These are phyloP conservation scores for Tenualosa thibaudeaui DNA, from an alignment of 2,797 vertebrate species.

Conservation along the genomic window DNA sequence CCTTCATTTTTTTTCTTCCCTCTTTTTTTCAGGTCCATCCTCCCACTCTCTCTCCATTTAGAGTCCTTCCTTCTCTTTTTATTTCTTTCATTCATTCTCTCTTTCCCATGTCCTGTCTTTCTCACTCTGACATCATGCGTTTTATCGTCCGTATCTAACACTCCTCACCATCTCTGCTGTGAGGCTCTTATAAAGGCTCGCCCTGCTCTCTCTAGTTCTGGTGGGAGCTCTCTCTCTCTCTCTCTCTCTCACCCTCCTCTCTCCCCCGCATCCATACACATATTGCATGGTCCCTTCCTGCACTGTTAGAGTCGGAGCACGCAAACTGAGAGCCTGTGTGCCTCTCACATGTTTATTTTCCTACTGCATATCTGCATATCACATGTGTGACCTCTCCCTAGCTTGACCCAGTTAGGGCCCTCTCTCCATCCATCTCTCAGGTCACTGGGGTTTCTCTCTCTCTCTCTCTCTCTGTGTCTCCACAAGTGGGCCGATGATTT, in stretches of 20 bases:
- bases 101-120: constrained; percentile 12
- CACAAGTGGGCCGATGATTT: constrained; percentile 2
- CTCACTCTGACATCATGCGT: background rate
- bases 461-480: background rate
- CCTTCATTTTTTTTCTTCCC: constrained; percentile 17
- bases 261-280: background rate
- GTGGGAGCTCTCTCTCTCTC: background rate
- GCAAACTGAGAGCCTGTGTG: background rate
- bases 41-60: constrained; percentile 3
- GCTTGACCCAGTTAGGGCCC: background rate
- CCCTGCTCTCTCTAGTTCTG: background rate
- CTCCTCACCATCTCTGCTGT: background rate
- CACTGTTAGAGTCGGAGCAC: background rate
- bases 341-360: constrained; percentile 1
- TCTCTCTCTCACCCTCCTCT: constrained; percentile 24
- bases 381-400: background rate
- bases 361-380: background rate
- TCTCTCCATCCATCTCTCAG: background rate
- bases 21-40: constrained; percentile 31
- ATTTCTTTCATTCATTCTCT: constrained; percentile 35
- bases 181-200: background rate
- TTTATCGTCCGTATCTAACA: background rate
- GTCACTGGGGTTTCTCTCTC: background rate
- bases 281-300: background rate
- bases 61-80: background rate